Conservation (phyloP, 2,888 invertebrate genomes). For the Sthenelais limicola region DNA sequence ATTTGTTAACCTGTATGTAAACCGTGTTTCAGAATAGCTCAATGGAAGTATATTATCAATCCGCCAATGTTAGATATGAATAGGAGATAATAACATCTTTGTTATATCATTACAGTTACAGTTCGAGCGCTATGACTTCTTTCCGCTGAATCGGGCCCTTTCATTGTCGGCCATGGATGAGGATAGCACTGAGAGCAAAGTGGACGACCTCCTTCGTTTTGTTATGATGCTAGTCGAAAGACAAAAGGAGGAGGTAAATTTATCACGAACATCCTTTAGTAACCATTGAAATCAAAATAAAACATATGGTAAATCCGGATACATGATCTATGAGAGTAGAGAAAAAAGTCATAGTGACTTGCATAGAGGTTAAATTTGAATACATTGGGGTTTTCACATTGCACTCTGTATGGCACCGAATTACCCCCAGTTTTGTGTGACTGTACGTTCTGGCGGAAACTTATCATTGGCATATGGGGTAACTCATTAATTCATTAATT, state of each 20-base stretch:
- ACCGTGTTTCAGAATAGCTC: neutral
- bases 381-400: too few species aligned
- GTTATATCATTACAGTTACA: conserved; percentile 46
- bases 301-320: too few species aligned
- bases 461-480: too few species aligned
- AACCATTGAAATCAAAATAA: too few species aligned
- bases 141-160: conserved; percentile 71
- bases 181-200: conserved; percentile 55
- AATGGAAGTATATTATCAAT: neutral
- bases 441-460: too few species aligned
- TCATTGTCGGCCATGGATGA: conserved; percentile 71
- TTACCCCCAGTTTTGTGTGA: too few species aligned
- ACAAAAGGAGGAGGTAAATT: conserved; percentile 55
- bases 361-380: too few species aligned
- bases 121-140: conserved; percentile 71
- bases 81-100: neutral
- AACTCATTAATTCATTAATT: too few species aligned
- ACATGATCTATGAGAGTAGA: too few species aligned
- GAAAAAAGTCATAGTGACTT: too few species aligned
- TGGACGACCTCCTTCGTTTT: conserved; percentile 53
- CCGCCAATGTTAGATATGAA: neutral
- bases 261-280: too few species aligned
- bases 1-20: neutral
- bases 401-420: too few species aligned
- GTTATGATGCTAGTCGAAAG: conserved; percentile 53